phyloP scores from a whole-genome alignment of 2,797 vertebrate genomes.

The Masticophis lateralis region DNA sequence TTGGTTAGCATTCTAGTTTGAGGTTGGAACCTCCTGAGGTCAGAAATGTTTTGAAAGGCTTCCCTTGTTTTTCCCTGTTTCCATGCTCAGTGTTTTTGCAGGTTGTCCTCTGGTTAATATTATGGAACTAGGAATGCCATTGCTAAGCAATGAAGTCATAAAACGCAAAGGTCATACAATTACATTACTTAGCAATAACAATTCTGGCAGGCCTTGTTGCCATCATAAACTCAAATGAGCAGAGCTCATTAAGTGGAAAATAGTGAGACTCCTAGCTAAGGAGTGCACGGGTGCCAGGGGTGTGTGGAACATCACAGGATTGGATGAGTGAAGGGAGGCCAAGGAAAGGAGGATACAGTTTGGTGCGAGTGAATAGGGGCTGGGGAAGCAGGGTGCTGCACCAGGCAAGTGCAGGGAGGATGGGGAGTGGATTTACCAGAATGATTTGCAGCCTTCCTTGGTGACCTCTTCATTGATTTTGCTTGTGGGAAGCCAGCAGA shows the following conservation, averaged over 20 bases:
- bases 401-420: not conserved
- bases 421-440: not conserved
- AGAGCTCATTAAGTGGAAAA: not conserved
- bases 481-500: not conserved
- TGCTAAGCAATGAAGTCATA: not conserved
- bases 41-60: not conserved
- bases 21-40: not conserved
- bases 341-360: not conserved
- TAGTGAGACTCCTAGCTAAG: not conserved
- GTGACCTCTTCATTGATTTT: not conserved
- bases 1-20: not conserved
- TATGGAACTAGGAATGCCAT: not conserved
- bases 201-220: not conserved
- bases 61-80: not conserved
- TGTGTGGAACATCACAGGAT: not conserved
- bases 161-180: not conserved
- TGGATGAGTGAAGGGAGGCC: not conserved
- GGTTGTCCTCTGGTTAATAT: not conserved
- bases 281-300: not conserved
- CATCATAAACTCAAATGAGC: not conserved
- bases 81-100: not conserved
- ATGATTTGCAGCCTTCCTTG: not conserved
- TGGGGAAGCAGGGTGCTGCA: not conserved
- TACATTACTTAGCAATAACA: not conserved
- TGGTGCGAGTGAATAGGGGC: not conserved